Conservation (phyloP, 1,140 invertebrate species). For the Solenopsis invicta region DNA sequence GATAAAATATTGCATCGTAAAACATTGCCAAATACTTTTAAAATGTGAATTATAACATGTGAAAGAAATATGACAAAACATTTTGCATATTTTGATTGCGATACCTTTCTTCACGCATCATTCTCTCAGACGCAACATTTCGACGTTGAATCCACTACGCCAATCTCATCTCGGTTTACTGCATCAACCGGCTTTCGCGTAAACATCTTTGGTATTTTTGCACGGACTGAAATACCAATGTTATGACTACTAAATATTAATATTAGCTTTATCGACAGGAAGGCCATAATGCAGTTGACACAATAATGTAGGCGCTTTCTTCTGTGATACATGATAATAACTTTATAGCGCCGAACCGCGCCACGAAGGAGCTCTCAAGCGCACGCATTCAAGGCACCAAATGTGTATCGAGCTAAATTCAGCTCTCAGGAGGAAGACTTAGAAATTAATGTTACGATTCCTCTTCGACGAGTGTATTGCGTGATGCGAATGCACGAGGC, state of each 20-base stretch:
- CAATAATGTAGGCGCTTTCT: background rate
- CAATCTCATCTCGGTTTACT: conserved; percentile 22
- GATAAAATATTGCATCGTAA: background rate
- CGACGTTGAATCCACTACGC: background rate
- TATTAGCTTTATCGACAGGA: background rate
- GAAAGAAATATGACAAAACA: background rate
- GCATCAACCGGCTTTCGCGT: conserved; percentile 6
- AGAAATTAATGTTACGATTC: conserved; percentile 57
- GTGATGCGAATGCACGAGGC: background rate
- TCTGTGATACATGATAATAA: background rate
- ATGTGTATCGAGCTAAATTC: conserved; percentile 47
- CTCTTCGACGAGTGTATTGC: conserved; percentile 7
- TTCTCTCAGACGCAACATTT: conserved; percentile 9
- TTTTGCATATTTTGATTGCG: background rate
- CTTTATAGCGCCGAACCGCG: conserved; percentile 34
- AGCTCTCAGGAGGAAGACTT: conserved; percentile 17
- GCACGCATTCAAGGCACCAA: conserved; percentile 15
- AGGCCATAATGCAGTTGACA: background rate
- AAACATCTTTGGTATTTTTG: conserved; percentile 27
- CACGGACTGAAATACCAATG: background rate
- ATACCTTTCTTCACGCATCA: background rate
- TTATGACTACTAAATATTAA: conserved; percentile 24
- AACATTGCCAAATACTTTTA: background rate
- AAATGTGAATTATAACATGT: background rate
- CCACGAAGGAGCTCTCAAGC: conserved; percentile 35